A percentile compares a stretch with the other conserved stretches of the same genome.
Evolutionary conservation across 1,140 invertebrate genomes (phyloP).

Genomic region (Ceratina japonica): DNA sequence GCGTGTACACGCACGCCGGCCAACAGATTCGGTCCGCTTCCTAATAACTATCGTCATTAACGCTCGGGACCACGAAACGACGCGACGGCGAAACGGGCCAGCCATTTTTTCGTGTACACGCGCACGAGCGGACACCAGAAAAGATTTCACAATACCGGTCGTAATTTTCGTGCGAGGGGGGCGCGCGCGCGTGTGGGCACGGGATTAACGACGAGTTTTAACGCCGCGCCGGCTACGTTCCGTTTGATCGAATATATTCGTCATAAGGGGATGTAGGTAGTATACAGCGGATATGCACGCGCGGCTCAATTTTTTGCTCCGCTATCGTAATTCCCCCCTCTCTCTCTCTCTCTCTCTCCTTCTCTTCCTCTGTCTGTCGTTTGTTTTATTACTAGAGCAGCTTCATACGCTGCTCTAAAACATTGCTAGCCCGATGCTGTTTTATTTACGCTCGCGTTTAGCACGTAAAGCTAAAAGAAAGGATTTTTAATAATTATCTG

Average conservation of each 20-base stretch:
- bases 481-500: not conserved
- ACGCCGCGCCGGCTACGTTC: constrained; percentile 5
- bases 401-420: not conserved
- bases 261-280: constrained; percentile 1
- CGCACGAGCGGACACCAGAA: constrained; percentile 28
- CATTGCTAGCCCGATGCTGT: not conserved
- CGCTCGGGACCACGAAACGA: constrained; percentile 52
- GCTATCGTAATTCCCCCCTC: not conserved
- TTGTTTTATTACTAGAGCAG: constrained; percentile 3
- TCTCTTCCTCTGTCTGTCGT: not conserved
- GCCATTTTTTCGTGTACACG: constrained; percentile 60
- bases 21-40: constrained; percentile 55
- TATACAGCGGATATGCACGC: not conserved
- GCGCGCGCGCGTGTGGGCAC: constrained; percentile 13
- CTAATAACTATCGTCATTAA: constrained; percentile 74
- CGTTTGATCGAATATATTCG: constrained; percentile 23
- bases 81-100: constrained; percentile 20
- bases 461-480: not conserved
- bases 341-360: not conserved
- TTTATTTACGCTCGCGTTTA: not conserved
- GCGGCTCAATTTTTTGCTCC: not conserved
- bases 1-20: constrained; percentile 22
- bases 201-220: constrained; percentile 49
- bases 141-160: constrained; percentile 54
- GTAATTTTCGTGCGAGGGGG: constrained; percentile 47